phyloP scores from a whole-genome alignment of 2,797 vertebrate species.

The Paedocypris micromegethes region DNA sequence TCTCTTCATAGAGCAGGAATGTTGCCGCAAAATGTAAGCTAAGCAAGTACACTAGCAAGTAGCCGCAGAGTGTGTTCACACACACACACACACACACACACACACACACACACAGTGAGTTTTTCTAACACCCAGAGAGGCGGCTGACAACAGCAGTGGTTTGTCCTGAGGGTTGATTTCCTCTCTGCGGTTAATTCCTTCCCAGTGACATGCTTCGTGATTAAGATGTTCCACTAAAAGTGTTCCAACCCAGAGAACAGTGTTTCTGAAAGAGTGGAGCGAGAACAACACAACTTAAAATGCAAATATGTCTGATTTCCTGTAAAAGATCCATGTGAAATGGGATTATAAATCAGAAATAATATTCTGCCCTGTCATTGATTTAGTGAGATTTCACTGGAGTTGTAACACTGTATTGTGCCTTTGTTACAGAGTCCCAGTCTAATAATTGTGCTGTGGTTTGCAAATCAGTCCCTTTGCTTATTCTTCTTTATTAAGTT shows the following conservation, averaged over 20 bases:
- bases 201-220: constrained; percentile 29
- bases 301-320: neutral
- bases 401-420: constrained; percentile 17
- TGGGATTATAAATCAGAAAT: neutral
- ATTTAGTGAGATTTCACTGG: constrained; percentile 16
- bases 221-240: constrained; percentile 38
- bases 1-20: no score
- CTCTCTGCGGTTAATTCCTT: constrained; percentile 43
- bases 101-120: neutral
- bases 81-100: no score
- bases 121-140: constrained; percentile 28
- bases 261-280: constrained; percentile 23
- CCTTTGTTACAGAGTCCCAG: constrained; percentile 1
- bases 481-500: no score
- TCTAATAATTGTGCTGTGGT: constrained; percentile 7
- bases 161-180: constrained; percentile 26
- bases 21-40: no score
- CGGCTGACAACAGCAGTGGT: constrained; percentile 29
- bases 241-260: constrained; percentile 38
- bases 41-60: no score
- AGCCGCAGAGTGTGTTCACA: no score
- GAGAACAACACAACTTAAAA: constrained; percentile 21
- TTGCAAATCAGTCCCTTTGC: neutral
- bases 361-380: constrained; percentile 9
- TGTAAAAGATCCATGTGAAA: neutral